These are phyloP conservation scores for Phalacrocorax pelagicus DNA, from an alignment of 2,113 vertebrate species.

Conservation along the genomic window DNA sequence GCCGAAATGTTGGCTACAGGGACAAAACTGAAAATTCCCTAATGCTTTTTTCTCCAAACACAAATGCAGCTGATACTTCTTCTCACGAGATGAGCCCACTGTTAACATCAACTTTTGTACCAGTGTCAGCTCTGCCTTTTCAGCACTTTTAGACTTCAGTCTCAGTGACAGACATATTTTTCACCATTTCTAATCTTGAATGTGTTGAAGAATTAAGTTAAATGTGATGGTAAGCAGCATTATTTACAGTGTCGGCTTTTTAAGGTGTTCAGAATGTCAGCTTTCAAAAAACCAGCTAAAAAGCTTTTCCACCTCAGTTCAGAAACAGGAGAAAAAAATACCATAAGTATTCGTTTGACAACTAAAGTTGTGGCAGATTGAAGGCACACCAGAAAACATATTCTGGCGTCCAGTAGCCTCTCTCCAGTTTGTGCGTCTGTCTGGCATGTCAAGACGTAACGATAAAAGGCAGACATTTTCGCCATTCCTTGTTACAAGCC, in stretches of 20 bases:
- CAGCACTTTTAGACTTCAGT: neutral
- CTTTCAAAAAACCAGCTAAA: neutral
- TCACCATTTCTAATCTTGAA: neutral
- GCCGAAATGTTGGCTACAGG: neutral
- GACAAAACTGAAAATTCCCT: neutral
- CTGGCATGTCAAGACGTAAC: neutral
- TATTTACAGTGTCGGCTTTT: neutral
- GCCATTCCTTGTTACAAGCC: neutral
- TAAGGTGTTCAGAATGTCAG: neutral
- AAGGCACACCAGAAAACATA: neutral
- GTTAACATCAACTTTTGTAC: neutral
- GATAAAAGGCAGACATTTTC: fast-evolving
- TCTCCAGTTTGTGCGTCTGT: neutral
- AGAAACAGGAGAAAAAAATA: neutral
- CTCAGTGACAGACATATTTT: neutral
- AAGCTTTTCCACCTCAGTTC: neutral
- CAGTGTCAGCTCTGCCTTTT: neutral
- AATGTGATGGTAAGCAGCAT: neutral
- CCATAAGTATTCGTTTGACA: neutral
- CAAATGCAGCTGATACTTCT: neutral
- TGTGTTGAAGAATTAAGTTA: neutral
- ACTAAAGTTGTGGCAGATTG: neutral
- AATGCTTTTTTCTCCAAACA: neutral
- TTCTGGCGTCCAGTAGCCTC: neutral
- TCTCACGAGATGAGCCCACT: neutral